Evolutionary conservation across 2,113 vertebrate species (phyloP).

Genomic region (Periophthalmodon schlosseri): DNA sequence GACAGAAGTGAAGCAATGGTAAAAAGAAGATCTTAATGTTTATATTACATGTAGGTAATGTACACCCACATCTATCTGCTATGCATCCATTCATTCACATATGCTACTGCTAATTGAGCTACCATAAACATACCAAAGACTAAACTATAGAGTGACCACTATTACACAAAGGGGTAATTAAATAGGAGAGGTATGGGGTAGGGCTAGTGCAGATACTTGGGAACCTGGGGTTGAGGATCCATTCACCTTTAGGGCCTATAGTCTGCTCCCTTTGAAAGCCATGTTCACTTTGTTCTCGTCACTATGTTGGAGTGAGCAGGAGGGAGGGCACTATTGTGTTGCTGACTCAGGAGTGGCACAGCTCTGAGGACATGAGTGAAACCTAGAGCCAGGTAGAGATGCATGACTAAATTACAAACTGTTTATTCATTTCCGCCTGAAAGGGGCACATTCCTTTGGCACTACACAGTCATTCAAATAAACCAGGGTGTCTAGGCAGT

Average conservation of each 20-base stretch:
- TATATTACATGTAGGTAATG: no score
- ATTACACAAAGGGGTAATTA: slow-evolving; percentile 25
- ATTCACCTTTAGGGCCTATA: background rate
- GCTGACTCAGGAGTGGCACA: slow-evolving; percentile 27
- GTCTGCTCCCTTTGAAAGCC: background rate
- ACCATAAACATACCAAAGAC: slow-evolving; percentile 32
- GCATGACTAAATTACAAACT: slow-evolving; percentile 30
- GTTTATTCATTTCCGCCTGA: slow-evolving; percentile 25
- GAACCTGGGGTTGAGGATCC: slow-evolving; percentile 31
- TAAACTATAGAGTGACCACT: slow-evolving; percentile 10
- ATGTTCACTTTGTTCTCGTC: background rate
- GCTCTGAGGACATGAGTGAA: slow-evolving; percentile 26
- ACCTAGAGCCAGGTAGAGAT: slow-evolving; percentile 16
- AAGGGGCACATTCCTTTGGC: slow-evolving; percentile 28
- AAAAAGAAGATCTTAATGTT: no score
- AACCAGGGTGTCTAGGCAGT: background rate
- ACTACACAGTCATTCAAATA: background rate
- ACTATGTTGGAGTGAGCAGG: background rate
- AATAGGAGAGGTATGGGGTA: background rate
- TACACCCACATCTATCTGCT: no score
- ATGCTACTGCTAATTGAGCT: slow-evolving; percentile 14
- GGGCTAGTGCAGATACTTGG: slow-evolving; percentile 17
- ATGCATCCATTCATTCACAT: slow-evolving; percentile 21
- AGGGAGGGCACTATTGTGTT: background rate
- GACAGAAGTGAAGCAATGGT: no score